phyloP scores from a whole-genome alignment of 2,797 vertebrate species.

The Siniperca undulata region DNA sequence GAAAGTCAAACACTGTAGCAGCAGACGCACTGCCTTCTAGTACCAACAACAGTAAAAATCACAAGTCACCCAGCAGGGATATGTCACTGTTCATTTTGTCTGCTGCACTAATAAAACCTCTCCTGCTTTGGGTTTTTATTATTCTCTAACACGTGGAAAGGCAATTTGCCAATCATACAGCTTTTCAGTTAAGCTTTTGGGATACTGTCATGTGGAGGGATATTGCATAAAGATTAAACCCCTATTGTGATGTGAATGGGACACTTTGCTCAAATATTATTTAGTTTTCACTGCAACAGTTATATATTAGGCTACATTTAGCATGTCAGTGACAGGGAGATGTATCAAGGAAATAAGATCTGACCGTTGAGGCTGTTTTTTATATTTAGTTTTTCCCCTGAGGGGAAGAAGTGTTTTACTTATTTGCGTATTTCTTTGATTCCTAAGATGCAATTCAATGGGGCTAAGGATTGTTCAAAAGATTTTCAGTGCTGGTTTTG shows the following conservation, averaged over 20 bases:
- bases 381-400: constrained; percentile 13
- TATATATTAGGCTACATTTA: constrained; percentile 18
- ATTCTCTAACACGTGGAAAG: constrained; percentile 22
- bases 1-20: constrained; percentile 74
- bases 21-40: constrained; percentile 62
- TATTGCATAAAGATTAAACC: constrained; percentile 40
- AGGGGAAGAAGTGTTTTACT: constrained; percentile 24
- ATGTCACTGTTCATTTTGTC: constrained; percentile 59
- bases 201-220: constrained; percentile 50
- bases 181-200: constrained; percentile 51
- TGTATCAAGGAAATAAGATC: constrained; percentile 34
- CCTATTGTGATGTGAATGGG: constrained; percentile 43
- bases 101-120: constrained; percentile 51
- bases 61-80: constrained; percentile 71
- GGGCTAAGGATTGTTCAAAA: neutral
- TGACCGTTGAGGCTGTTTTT: constrained; percentile 22
- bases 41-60: constrained; percentile 68
- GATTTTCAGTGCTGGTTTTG: neutral
- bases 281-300: constrained; percentile 41
- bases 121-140: constrained; percentile 51
- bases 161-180: constrained; percentile 61
- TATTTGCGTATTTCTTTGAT: constrained; percentile 15
- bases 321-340: neutral
- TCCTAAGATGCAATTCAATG: neutral
- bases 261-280: constrained; percentile 35